Base-by-base conservation (phyloP, 2,113 vertebrate genomes). In the Pomatostomus ruficeps region DNA sequence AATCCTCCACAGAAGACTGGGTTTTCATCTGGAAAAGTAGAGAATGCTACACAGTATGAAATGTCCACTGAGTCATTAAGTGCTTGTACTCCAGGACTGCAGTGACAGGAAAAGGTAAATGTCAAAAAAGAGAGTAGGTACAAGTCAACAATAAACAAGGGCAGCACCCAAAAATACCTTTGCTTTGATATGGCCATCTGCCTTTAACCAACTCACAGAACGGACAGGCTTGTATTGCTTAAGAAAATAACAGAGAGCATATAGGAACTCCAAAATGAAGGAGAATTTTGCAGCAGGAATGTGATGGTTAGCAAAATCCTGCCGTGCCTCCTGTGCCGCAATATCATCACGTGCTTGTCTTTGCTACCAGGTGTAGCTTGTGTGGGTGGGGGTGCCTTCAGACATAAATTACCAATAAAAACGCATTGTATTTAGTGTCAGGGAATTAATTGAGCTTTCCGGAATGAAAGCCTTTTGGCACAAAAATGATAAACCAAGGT, bases 391-490 rank as follows among this genome's bases (percentile, higher is more conserved):
- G 80, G 83, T 79, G 91, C 91, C 42, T 90, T 95, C 91, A 87
- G 74, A 94, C 81, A 35, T 54, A 91, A 88, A 88, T 91, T 91
- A 63, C 58, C 95, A 94, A 81, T 49, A 63, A 71, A 61, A 40
- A 84, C 61, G 54, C 76, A 67, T 46, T 89, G 89, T 82, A 83
- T 49, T 88, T 76, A 78, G 46, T 74, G 91, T 85, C 91, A 81
- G 85, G 40, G 88, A 96, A 95, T 91, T 92, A 93, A 91, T 35
- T 91, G 76, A 93, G 82, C 67, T 95, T 82, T 74, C 68, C 0
- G 14, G 81, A 87, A 75, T 62, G 91, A 91, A 95, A 88, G 77
- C 70, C 91, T 92, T 97, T 84, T 74, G 93, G 93, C 95, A 93
- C 84, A 71, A 91, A 85, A 43, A 54, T 59, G 76, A 90, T 78